Conservation (phyloP, 1,140 invertebrate genomes). For the Sarcophaga peregrina region DNA sequence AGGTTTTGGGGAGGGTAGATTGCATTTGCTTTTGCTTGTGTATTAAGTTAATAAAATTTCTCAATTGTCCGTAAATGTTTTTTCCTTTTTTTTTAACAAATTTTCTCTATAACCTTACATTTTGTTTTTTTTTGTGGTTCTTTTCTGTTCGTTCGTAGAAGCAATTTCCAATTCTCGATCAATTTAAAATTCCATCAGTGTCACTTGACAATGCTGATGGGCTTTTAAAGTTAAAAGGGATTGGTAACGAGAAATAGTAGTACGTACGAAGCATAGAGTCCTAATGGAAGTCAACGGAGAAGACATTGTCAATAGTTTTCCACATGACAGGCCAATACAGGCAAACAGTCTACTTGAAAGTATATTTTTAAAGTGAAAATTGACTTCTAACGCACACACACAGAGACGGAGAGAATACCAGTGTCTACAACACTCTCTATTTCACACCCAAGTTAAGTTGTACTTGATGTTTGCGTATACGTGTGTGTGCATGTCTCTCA, state of each 20-base stretch:
- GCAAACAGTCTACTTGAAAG: background rate
- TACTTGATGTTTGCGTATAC: too few species aligned
- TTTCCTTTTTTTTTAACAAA: background rate
- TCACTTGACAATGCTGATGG: background rate
- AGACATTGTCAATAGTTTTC: background rate
- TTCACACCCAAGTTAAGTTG: too few species aligned
- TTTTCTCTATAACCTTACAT: background rate
- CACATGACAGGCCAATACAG: slow-evolving; percentile 6
- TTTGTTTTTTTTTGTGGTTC: too few species aligned
- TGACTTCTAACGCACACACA: background rate
- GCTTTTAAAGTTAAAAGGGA: background rate
- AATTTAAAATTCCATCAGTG: slow-evolving; percentile 23
- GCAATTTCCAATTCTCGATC: background rate
- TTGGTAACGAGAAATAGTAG: background rate
- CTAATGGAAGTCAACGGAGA: too few species aligned
- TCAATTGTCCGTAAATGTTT: slow-evolving; percentile 10
- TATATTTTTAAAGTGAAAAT: background rate
- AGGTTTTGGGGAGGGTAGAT: too few species aligned
- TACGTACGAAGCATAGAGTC: background rate
- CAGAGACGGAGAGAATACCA: too few species aligned
- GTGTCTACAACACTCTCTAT: too few species aligned
- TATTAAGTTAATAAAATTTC: slow-evolving; percentile 1
- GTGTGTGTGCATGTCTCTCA: background rate
- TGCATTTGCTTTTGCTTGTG: too few species aligned
- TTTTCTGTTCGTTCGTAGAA: background rate